Base-by-base conservation (phyloP, 1,140 invertebrate genomes). In the Dreissena polymorpha region DNA sequence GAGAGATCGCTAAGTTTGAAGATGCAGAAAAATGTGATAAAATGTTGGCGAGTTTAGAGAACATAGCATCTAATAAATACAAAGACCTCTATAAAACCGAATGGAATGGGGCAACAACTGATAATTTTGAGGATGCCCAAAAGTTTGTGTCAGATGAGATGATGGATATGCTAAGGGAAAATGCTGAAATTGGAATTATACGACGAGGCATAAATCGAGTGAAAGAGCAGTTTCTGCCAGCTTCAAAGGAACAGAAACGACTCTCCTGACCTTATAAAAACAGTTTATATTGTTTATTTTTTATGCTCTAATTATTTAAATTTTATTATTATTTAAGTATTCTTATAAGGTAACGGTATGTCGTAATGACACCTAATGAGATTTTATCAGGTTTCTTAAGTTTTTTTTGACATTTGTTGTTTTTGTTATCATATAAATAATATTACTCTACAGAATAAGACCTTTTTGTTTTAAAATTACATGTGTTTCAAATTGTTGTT, bases 21-120 rank as follows among this genome's bases (percentile, higher is more conserved):
- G 60, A 80, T 13, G 25, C 68, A 49, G 69, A 71, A 64, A 63
- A 80, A 18, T 80, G 78, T 80, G 78, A 80, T 64, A 72, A 65
- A 80, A 80, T 80, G 69, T 80, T 80, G 49, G 0, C 23, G 16
- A 80, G 78, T 72, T 49, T 80, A 65, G 78, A 80, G 29, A 78
- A 78, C 27, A 55, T 78, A 5, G 21, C 21, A 25, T 7, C 14
- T 29, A 51, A 78, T 78, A 70, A 78, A 69, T 78, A 69, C 21
- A 78, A 67, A 29, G 27, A 78, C 27, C 10, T 53, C 18, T n/a
- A 69, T 49, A 60, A 60, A 60, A 60, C 57, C 2, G 57, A 60
- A 60, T 60, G 57, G 57, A 60, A 60, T 60, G 57, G 57, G 21
- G 16, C 16, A n/a, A 6, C 21, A n/a, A 23, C 16, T 18, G 16